Evolutionary conservation across 2,888 invertebrate species (phyloP).

Genomic region (Pinctada fucata): DNA sequence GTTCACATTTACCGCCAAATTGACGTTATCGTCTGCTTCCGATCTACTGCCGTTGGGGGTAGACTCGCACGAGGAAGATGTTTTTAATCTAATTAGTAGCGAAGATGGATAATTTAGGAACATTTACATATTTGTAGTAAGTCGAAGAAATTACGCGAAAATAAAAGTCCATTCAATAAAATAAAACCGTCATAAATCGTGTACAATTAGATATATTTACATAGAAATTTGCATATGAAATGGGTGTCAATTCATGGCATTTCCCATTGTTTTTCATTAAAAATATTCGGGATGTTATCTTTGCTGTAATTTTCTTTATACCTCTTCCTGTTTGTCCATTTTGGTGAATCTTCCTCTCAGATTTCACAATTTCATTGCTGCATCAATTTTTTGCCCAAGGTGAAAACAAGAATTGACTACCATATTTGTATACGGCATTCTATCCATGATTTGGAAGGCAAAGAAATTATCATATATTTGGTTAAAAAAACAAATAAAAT

Average conservation of each 20-base stretch:
- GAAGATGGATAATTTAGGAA: neutral
- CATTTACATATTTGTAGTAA: neutral
- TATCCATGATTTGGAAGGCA: too few relatives aligned
- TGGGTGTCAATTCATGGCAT: neutral
- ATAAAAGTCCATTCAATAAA: constrained; percentile 1
- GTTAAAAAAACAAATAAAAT: too few relatives aligned
- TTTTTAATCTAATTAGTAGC: neutral
- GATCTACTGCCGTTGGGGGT: constrained; percentile 5
- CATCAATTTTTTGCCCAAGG: too few relatives aligned
- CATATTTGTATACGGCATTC: too few relatives aligned
- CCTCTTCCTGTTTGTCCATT: neutral
- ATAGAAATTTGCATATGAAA: neutral
- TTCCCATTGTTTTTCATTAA: neutral
- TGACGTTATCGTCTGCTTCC: constrained; percentile 10
- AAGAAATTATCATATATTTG: too few relatives aligned
- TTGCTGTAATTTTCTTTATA: neutral
- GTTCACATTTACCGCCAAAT: constrained; percentile 8
- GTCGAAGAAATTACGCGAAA: neutral
- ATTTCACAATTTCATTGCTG: neutral
- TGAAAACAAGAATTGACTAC: too few relatives aligned
- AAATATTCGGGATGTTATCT: neutral
- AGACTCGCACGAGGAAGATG: neutral
- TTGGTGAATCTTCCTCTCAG: neutral
- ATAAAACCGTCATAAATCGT: neutral
- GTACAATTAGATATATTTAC: neutral